Conservation (phyloP, 1,140 invertebrate genomes). For the Grapholita molesta region DNA sequence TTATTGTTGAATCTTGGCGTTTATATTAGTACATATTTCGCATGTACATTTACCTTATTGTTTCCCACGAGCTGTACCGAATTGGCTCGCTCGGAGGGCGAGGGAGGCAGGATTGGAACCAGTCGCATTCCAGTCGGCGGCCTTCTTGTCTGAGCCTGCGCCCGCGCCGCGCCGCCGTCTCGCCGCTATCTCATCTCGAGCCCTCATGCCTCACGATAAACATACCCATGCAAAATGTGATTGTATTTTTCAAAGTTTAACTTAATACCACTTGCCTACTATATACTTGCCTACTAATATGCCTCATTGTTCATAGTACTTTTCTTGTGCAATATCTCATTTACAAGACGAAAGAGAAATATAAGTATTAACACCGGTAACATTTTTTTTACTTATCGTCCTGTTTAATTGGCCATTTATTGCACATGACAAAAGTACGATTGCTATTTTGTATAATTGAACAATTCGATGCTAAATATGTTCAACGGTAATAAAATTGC, state of each 20-base stretch:
- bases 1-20: background rate
- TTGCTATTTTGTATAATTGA: slow-evolving; percentile 31
- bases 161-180: background rate
- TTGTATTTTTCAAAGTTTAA: background rate
- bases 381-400: background rate
- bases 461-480: slow-evolving; percentile 34
- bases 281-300: too few relatives aligned
- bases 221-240: background rate
- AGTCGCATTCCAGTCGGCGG: slow-evolving; percentile 44
- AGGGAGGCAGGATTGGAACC: slow-evolving; percentile 29
- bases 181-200: slow-evolving; percentile 4
- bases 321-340: too few relatives aligned
- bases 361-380: background rate
- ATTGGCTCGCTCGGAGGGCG: slow-evolving; percentile 3
- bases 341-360: slow-evolving; percentile 36
- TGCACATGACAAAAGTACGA: too few relatives aligned
- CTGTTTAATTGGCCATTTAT: background rate
- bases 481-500: slow-evolving; percentile 46
- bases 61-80: slow-evolving; percentile 22
- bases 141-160: slow-evolving; percentile 19
- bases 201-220: background rate
- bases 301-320: too few relatives aligned
- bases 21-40: background rate
- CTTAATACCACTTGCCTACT: too few relatives aligned
- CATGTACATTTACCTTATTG: slow-evolving; percentile 10